Evolutionary conservation across 2,888 invertebrate genomes (phyloP), one percentile per base, ranked within the genome.

Genomic region (Balanococcus diminutus): DNA sequence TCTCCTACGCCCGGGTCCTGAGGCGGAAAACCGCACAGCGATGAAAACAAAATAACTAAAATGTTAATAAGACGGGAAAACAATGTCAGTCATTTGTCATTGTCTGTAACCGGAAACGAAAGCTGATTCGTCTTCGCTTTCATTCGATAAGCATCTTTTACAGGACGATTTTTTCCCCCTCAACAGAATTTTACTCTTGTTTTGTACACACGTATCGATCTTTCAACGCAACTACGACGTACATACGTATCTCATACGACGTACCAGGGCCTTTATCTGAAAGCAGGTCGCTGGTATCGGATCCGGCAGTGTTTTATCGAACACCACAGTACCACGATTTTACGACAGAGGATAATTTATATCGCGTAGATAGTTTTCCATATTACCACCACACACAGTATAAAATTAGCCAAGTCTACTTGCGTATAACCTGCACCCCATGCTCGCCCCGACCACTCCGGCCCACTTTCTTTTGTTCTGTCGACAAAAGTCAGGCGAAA

Each of bases 21-120:
- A 5, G 2, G 28, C 36, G 83, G 83, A 83, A 83, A 83, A 83
- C 83, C 61, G 83, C 61, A 32, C 22, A 28, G n/a, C 83, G 83
- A 61, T 83, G 83, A 83, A 83, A 83, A 56, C 61, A 83, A 83
- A 83, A 83, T 83, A 83, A 36, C 83, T 83, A 83, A 61, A 83
- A 83, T 83, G 83, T 83, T 83, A 83, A 83, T 83, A 83, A 83
- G 83, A 83, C 83, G 56, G 67, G 61, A 83, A 83, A 75, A 83
- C 83, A 83, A 83, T 83, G 83, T 83, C 83, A 83, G 83, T 83
- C 83, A 83, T 83, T 83, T 83, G 83, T 83, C 83, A 83, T 56
- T 83, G 61, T 83, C 83, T 61, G 83, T 61, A 83, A 61, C 83
- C 61, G 83, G 83, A 83, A 56, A 83, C 83, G 83, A 32, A 61